phyloP scores from a whole-genome alignment of 1,140 invertebrate genomes.

The Drosophila yakuba region DNA sequence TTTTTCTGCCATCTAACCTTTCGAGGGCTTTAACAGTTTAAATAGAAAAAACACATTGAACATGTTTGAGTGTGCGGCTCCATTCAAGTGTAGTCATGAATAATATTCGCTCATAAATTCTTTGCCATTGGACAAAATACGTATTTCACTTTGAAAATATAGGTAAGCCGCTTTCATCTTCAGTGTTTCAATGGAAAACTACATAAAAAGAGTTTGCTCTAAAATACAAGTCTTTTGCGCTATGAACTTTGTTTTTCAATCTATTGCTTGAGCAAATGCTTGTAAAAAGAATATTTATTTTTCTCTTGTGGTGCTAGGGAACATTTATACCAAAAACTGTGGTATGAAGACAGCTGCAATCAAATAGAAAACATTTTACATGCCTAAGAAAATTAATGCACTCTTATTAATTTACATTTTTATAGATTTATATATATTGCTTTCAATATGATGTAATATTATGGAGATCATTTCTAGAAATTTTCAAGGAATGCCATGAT shows the following conservation, averaged over 20 bases:
- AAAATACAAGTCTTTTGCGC: too few species aligned
- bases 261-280: background rate
- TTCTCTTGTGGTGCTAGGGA: background rate
- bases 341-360: too few species aligned
- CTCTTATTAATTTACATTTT: too few species aligned
- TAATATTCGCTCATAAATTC: slow-evolving; percentile 28
- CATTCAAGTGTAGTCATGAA: slow-evolving; percentile 51
- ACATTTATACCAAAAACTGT: background rate
- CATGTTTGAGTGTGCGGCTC: slow-evolving; percentile 15
- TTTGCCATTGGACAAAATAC: background rate
- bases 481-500: too few species aligned
- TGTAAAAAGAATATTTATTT: background rate
- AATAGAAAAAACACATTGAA: slow-evolving; percentile 14
- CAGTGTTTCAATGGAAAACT: background rate
- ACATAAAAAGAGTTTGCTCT: too few species aligned
- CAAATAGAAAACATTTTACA: too few species aligned
- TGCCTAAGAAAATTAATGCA: too few species aligned
- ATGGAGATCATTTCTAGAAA: too few species aligned
- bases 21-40: background rate
- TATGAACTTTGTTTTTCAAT: background rate
- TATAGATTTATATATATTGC: too few species aligned
- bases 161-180: background rate
- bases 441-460: too few species aligned
- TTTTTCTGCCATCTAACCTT: slow-evolving; percentile 33
- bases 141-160: background rate